phyloP scores from a whole-genome alignment of 2,888 invertebrate genomes.

The Coronaproctus castanopsis region DNA sequence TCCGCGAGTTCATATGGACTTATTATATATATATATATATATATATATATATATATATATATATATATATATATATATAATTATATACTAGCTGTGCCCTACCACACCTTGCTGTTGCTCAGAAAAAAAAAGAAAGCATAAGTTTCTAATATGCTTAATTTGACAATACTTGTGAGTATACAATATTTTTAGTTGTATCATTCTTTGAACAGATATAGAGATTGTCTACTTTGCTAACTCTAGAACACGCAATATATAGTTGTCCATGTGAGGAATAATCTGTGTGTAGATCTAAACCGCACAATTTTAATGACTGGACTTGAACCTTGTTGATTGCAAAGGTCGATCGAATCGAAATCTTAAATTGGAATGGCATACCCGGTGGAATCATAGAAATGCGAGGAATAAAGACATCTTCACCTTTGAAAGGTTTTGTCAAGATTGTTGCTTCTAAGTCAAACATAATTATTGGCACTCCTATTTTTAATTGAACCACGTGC shows the following conservation, averaged over 20 bases:
- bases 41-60: too few relatives aligned
- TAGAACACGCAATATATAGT: neutral
- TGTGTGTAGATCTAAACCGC: neutral
- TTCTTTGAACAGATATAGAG: neutral
- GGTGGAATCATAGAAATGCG: neutral
- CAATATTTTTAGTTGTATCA: too few relatives aligned
- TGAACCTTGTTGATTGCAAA: neutral
- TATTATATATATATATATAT: too few relatives aligned
- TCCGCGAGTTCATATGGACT: too few relatives aligned
- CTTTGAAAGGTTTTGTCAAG: neutral
- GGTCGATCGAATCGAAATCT: neutral
- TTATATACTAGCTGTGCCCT: too few relatives aligned
- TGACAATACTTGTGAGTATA: neutral
- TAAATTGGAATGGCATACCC: neutral
- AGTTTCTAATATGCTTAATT: neutral
- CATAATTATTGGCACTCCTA: too few relatives aligned
- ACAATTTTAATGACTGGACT: neutral
- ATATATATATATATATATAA: too few relatives aligned
- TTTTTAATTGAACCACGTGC: neutral
- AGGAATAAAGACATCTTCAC: neutral
- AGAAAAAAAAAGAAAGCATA: too few relatives aligned
- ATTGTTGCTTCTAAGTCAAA: too few relatives aligned
- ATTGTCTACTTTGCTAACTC: neutral
- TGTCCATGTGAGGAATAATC: neutral
- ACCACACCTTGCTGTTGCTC: too few relatives aligned